Conservation (phyloP, 2,888 invertebrate genomes). For the Micoletzkya japonica region DNA sequence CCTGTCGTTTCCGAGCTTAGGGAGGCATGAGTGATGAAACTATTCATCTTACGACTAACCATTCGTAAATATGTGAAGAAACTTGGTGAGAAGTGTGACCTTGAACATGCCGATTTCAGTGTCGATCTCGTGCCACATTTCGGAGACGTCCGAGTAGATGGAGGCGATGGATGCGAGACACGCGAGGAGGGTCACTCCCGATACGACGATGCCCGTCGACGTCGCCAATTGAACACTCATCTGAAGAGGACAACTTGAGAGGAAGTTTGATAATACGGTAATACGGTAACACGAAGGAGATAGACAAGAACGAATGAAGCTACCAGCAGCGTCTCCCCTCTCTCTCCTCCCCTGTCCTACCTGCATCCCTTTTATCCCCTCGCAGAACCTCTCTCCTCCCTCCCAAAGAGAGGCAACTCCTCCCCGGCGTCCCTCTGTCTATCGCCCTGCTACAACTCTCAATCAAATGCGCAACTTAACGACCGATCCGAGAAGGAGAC, state of each 20-base stretch:
- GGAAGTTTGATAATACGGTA: not conserved
- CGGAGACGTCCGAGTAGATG: conserved; percentile 47
- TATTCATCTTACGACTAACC: too few relatives aligned
- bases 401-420: not conserved
- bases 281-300: not conserved
- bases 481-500: not conserved
- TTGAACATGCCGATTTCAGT: conserved; percentile 49
- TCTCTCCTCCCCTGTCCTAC: not conserved
- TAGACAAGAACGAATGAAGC: not conserved
- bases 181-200: not conserved
- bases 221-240: conserved; percentile 20
- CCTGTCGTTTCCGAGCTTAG: too few relatives aligned
- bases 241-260: not conserved
- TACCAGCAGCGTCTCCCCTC: not conserved
- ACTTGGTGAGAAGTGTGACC: conserved; percentile 29
- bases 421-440: not conserved
- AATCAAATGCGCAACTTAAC: not conserved
- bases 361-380: not conserved
- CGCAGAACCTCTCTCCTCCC: not conserved
- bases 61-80: not conserved
- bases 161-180: conserved; percentile 42
- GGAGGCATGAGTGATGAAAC: too few relatives aligned
- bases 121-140: conserved; percentile 48
- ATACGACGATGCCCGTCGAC: not conserved
- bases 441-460: not conserved